Base-by-base conservation (phyloP, 2,113 vertebrate species). In the Sinosuthora webbiana region DNA sequence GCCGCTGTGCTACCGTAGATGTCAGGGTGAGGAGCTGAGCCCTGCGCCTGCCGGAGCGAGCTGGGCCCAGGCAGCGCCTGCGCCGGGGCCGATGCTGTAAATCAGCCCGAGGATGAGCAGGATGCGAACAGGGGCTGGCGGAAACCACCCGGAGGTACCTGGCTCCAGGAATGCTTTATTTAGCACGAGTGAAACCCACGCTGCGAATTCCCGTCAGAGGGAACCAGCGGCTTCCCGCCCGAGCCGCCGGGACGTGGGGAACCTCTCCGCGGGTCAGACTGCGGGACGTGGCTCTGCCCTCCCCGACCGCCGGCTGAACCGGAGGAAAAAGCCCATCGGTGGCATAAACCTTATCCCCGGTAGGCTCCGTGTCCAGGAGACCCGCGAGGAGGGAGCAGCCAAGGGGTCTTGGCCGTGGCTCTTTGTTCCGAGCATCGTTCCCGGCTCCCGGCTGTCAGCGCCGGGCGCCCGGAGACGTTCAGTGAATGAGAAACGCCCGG, bases 161-260 rank as follows among this genome's bases (percentile, higher is more conserved):
- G 86, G 69, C 93, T 96, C 89, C 83, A 57, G 95, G 39, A 57
- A 94, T 42, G 92, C 91, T 96, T 95, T 94, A 90, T 94, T 91
- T 80, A 95, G 94, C 15, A 3, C 10, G 0, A 12, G 65, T 5
- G 4, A 80, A 94, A 96, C 11, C 55, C 41, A 1, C 13, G 41
- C 52, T 49, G n/a, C 13, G 9, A 16, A 44, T 96, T 97, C 95
- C 95, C 64, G 63, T 60, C 94, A 96, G 68, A 62, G 81, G 89
- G 49, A 89, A 37, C 21, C 76, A 7, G 47, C 52, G 9, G 7
- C 89, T 93, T 69, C 89, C 92, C 18, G 37, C 3, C 6, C 19
- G 3, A 17, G 3, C 28, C 17, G 3, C 53, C 10, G 55, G 37
- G 44, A 33, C 21, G 2, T 1, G 35, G 84, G 78, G 74, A 89